Conservation (phyloP, 2,888 invertebrate species). For the Himalopsyche kuldschensis region DNA sequence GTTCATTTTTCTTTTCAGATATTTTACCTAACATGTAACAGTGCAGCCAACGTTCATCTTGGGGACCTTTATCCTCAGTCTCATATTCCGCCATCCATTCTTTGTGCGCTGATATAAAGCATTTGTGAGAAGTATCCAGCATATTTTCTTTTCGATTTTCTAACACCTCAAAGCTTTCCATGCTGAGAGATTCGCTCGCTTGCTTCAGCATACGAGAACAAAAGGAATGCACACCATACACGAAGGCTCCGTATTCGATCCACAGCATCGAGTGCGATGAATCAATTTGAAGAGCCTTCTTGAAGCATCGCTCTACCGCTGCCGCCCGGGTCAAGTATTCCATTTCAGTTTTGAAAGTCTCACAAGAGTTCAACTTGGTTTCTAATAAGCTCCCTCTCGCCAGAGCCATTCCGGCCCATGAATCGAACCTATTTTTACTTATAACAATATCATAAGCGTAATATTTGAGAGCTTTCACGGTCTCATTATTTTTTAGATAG, state of each 20-base stretch:
- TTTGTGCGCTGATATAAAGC: slow-evolving; percentile 72
- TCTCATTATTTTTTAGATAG: slow-evolving; percentile 86
- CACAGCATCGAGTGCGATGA: slow-evolving; percentile 75
- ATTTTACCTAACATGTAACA: slow-evolving; percentile 97
- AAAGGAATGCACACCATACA: slow-evolving; percentile 87
- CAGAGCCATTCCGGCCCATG: slow-evolving; percentile 91
- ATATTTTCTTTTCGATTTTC: slow-evolving; percentile 79
- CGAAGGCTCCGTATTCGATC: slow-evolving; percentile 90
- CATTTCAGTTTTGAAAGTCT: slow-evolving; percentile 60
- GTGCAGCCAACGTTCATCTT: slow-evolving; percentile 89
- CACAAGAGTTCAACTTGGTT: slow-evolving; percentile 75
- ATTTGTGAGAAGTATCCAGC: slow-evolving; percentile 75
- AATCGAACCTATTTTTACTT: slow-evolving; percentile 79
- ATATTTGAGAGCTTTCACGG: slow-evolving; percentile 73
- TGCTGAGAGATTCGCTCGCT: slow-evolving; percentile 73
- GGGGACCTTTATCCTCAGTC: slow-evolving; percentile 59
- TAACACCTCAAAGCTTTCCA: slow-evolving; percentile 73
- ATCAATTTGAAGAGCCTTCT: slow-evolving; percentile 75
- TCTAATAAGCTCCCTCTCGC: slow-evolving; percentile 78
- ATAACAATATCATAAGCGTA: slow-evolving; percentile 82
- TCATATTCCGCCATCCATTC: slow-evolving; percentile 60
- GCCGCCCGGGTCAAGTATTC: slow-evolving; percentile 71
- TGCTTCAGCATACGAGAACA: slow-evolving; percentile 84
- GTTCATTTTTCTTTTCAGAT: slow-evolving; percentile 79
- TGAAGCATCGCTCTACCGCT: slow-evolving; percentile 78